phyloP scores from a whole-genome alignment of 1,140 invertebrate species.

The Drosophila varians region DNA sequence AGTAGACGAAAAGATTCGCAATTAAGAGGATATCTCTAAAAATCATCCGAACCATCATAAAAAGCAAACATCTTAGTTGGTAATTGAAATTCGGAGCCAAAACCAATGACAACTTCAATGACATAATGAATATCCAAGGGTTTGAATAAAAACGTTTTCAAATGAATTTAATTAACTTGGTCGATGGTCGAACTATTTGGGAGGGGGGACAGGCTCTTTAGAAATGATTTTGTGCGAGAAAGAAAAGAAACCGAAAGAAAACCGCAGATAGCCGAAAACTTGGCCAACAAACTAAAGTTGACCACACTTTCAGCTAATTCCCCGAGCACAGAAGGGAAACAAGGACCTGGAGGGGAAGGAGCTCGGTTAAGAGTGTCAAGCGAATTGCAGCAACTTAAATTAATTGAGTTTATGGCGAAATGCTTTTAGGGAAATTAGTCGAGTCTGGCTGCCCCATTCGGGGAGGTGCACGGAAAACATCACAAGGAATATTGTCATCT shows the following conservation, averaged over 20 bases:
- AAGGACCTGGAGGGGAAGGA: conserved; percentile 8
- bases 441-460: conserved; percentile 40
- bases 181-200: conserved; percentile 29
- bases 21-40: no score
- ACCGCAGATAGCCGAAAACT: conserved; percentile 39
- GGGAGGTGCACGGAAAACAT: conserved; percentile 48
- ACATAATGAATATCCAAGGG: background rate
- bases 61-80: no score
- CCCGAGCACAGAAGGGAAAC: conserved; percentile 15
- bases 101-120: background rate
- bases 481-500: conserved; percentile 71
- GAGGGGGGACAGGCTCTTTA: no score
- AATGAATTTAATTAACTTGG: conserved; percentile 23
- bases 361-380: conserved; percentile 52
- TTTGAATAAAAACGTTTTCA: conserved; percentile 5
- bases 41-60: no score
- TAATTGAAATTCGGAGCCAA: background rate
- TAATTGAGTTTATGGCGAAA: conserved; percentile 81
- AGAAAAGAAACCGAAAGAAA: conserved; percentile 18
- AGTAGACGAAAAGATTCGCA: no score
- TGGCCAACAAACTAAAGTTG: conserved; percentile 38
- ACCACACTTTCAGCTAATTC: conserved; percentile 71
- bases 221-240: conserved; percentile 5
- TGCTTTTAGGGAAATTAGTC: conserved; percentile 79
- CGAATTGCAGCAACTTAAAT: conserved; percentile 77